Evolutionary conservation across 2,888 invertebrate genomes (phyloP), one percentile per base, ranked within the genome.

Genomic region (Electrophaes corylata): DNA sequence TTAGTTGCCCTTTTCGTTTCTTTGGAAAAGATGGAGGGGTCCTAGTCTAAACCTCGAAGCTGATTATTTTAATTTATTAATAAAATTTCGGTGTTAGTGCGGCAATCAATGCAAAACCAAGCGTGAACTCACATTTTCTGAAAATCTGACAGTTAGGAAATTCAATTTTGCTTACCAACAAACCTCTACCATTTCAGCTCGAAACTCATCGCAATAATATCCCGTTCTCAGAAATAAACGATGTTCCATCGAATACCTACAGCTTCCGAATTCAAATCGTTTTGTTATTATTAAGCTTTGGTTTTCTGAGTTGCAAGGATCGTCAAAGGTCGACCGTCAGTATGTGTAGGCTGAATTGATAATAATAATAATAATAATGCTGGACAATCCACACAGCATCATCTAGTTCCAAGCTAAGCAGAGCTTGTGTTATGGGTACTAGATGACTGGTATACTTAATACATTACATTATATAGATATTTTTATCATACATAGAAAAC

Each of bases 71-170:
- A n/a, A n/a, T n/a, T n/a, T n/a, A n/a, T n/a, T 23, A 23, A 23
- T 23, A 23, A 23, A 3, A 12, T 12, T 35, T 14, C 35, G 14
- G 14, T 35, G 6, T 10, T 29, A 29, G 4, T 35, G 35, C 14
- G 37, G 37, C 37, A 37, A 37, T n/a, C 45, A 31, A 31, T 10
- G 46, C 12, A 33, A 33, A 46, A 35, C 33, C 12, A 19, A 46
- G 20, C 46, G 20, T 16, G 12, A 23, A 16, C 37, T 47, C 46
- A 55, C 62, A 70, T 65, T 73, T 66, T 75, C 65, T 62, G 62
- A 58, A 61, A 40, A 47, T 59, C 45, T 68, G 75, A 73, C 54
- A 41, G 64, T 49, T 62, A 68, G 77, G 79, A 76, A 79, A 76
- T 79, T 77, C 70, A 56, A 63, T 65, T 61, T 63, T 29, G 31